phyloP scores from a whole-genome alignment of 1,140 invertebrate genomes.

The Bombus picipes region DNA sequence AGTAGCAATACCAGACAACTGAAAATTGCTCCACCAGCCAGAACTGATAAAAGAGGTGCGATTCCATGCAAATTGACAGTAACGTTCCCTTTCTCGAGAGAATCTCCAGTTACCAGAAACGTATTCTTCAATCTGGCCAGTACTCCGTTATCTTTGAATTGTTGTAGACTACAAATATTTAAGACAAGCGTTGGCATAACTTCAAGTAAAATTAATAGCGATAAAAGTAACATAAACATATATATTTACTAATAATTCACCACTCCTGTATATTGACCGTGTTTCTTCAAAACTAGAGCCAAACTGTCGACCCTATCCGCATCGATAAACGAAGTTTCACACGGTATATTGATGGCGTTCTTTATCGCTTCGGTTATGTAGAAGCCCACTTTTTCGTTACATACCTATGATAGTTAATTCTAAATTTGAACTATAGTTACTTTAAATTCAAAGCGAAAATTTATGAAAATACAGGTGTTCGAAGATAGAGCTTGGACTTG shows the following conservation, averaged over 20 bases:
- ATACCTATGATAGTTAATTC: constrained; percentile 38
- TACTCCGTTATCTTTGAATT: constrained; percentile 58
- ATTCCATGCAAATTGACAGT: constrained; percentile 38
- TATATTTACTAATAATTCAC: constrained; percentile 59
- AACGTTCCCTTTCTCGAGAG: not conserved
- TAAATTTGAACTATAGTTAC: not conserved
- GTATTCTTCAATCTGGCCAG: constrained; percentile 38
- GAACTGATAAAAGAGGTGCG: constrained; percentile 40
- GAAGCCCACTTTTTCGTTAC: constrained; percentile 47
- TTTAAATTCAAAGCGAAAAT: not conserved
- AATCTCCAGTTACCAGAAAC: not conserved
- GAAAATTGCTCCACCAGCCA: constrained; percentile 39
- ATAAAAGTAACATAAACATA: not conserved
- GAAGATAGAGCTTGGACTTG: too few relatives aligned
- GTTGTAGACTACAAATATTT: constrained; percentile 51
- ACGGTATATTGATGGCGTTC: not conserved
- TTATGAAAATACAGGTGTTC: not conserved
- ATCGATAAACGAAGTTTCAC: constrained; percentile 28
- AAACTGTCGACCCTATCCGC: constrained; percentile 40
- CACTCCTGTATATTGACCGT: constrained; percentile 37
- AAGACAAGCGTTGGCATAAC: too few relatives aligned
- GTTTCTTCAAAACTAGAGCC: constrained; percentile 40
- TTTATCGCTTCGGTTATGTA: constrained; percentile 37
- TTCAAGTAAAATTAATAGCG: not conserved
- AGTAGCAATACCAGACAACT: constrained; percentile 33